Conservation (phyloP, 2,888 invertebrate species). For the Thymelicus lineola region DNA sequence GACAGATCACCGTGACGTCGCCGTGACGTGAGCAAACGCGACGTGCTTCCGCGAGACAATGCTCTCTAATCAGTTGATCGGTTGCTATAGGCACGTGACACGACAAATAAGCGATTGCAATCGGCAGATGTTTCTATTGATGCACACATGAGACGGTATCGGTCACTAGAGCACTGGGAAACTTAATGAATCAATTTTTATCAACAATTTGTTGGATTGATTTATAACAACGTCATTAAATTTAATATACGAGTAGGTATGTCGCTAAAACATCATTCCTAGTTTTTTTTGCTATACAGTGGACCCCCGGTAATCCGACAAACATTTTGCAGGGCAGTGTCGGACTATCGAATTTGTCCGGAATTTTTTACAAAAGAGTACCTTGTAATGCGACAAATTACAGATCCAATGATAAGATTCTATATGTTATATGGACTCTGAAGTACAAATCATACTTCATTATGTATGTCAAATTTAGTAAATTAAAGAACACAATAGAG, state of each 20-base stretch:
- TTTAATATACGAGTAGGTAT: neutral
- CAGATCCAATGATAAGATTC: too few species aligned
- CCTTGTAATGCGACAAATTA: too few species aligned
- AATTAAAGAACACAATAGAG: too few species aligned
- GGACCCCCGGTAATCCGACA: too few species aligned
- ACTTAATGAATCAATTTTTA: slow-evolving; percentile 30
- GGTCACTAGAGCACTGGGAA: slow-evolving; percentile 4
- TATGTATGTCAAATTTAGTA: too few species aligned
- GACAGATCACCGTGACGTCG: slow-evolving; percentile 53
- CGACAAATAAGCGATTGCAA: slow-evolving; percentile 50
- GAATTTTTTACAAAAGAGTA: too few species aligned
- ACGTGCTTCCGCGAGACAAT: slow-evolving; percentile 50
- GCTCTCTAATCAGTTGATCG: slow-evolving; percentile 50
- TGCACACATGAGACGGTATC: neutral
- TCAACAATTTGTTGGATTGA: neutral
- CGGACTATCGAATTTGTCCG: too few species aligned
- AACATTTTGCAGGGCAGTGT: too few species aligned
- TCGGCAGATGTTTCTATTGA: slow-evolving; percentile 49
- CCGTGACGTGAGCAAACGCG: slow-evolving; percentile 46
- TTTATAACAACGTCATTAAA: neutral
- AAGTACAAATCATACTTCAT: too few species aligned
- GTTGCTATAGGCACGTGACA: slow-evolving; percentile 51
- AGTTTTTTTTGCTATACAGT: too few species aligned
- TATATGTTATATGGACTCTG: too few species aligned
- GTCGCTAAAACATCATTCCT: too few species aligned